Conservation (phyloP, 2,113 vertebrate species). For the Scomber japonicus region DNA sequence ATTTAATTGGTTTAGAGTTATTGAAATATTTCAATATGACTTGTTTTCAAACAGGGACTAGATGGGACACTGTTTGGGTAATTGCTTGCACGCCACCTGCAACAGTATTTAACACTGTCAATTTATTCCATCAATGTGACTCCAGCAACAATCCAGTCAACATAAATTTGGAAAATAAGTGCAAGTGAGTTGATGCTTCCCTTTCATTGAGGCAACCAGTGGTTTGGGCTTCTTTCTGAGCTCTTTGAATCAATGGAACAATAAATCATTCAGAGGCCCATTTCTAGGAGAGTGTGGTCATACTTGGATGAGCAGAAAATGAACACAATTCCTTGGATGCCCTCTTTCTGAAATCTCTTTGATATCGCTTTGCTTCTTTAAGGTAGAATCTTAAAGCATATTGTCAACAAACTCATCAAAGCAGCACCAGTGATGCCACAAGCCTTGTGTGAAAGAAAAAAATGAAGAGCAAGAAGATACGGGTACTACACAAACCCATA, state of each 20-base stretch:
- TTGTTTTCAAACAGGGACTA: conserved; percentile 11
- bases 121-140: conserved; percentile 13
- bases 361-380: conserved; percentile 21
- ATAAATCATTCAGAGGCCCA: conserved; percentile 52
- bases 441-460: conserved; percentile 7
- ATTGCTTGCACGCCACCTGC: conserved; percentile 37
- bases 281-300: conserved; percentile 4
- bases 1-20: conserved; percentile 54
- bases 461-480: conserved; percentile 27
- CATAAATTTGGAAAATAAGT: conserved; percentile 19
- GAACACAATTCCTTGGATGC: conserved; percentile 26
- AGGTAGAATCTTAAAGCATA: conserved; percentile 7
- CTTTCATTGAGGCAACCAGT: conserved; percentile 25
- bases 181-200: conserved; percentile 23
- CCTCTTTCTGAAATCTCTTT: conserved; percentile 29
- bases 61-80: conserved; percentile 24
- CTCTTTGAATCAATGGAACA: conserved; percentile 53
- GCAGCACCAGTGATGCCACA: neutral
- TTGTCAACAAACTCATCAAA: conserved; percentile 47
- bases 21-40: conserved; percentile 36
- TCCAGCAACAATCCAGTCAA: conserved; percentile 35
- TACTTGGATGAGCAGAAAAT: conserved; percentile 52
- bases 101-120: conserved; percentile 16
- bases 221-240: conserved; percentile 28
- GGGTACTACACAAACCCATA: conserved; percentile 20